Percentiles rank a stretch among this genome's conserved stretches.
Evolutionary conservation across 2,797 vertebrate species (phyloP).

Genomic region (Pitangus sulphuratus): DNA sequence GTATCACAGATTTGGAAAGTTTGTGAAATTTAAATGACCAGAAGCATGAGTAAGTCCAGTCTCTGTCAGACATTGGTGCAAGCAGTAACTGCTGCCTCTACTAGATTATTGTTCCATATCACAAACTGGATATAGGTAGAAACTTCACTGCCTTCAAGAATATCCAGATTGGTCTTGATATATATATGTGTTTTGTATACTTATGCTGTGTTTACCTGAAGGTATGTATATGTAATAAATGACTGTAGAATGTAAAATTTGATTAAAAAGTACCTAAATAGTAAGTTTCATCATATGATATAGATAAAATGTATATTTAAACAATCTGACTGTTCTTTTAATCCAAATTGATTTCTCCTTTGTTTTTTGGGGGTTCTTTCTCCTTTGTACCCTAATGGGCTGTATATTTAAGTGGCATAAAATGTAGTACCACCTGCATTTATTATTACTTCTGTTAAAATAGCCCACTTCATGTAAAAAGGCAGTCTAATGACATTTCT

Average conservation of each 20-base stretch:
- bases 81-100: background rate
- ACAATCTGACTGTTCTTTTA: background rate
- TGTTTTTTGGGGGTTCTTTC: background rate
- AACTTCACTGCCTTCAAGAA: background rate
- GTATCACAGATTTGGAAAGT: background rate
- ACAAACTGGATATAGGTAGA: background rate
- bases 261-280: background rate
- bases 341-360: background rate
- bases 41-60: background rate
- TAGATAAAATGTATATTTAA: background rate
- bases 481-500: background rate
- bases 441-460: conserved; percentile 28
- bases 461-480: background rate
- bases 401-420: background rate
- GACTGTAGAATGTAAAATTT: background rate
- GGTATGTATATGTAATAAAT: background rate
- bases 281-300: background rate
- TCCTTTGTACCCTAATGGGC: background rate
- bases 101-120: background rate
- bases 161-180: background rate
- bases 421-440: background rate
- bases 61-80: background rate
- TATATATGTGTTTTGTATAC: background rate
- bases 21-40: background rate
- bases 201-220: background rate